phyloP scores from a whole-genome alignment of 2,113 vertebrate species.

The Myodes glareolus region DNA sequence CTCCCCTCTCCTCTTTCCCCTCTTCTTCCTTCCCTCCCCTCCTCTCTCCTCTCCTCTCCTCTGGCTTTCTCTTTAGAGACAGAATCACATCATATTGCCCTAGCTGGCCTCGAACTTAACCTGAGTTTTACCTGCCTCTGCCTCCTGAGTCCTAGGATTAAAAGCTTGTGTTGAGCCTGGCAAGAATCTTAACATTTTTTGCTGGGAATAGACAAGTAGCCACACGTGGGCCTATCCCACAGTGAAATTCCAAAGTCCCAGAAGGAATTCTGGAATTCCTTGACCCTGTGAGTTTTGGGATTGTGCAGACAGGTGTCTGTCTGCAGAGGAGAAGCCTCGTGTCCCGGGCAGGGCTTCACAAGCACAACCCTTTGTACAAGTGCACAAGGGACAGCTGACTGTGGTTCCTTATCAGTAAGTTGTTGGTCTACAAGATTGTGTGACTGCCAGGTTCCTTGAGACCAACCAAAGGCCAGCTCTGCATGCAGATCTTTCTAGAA shows the following conservation, averaged over 20 bases:
- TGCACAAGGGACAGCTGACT: not conserved
- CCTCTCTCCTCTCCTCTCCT: too few relatives aligned
- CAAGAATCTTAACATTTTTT: not conserved
- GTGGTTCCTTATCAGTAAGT: not conserved
- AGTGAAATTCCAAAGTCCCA: not conserved
- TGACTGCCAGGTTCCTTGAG: not conserved
- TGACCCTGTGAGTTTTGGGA: not conserved
- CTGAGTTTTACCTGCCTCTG: not conserved
- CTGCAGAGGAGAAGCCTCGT: not conserved
- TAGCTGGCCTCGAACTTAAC: not conserved
- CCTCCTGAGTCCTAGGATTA: not conserved
- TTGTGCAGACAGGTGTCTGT: not conserved
- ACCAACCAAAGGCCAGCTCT: not conserved
- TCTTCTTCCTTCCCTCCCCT: too few relatives aligned
- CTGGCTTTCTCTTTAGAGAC: not conserved
- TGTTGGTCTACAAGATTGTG: not conserved
- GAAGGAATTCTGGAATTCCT: not conserved
- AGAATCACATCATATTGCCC: not conserved
- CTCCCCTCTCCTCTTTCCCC: too few relatives aligned
- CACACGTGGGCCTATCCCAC: not conserved
- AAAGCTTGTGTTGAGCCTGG: not conserved
- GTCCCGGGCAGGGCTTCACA: not conserved
- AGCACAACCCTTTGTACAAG: not conserved
- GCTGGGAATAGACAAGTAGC: not conserved
- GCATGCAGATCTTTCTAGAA: not conserved